Conservation (phyloP, 2,113 vertebrate genomes). For the Phylloscopus trochilus region DNA sequence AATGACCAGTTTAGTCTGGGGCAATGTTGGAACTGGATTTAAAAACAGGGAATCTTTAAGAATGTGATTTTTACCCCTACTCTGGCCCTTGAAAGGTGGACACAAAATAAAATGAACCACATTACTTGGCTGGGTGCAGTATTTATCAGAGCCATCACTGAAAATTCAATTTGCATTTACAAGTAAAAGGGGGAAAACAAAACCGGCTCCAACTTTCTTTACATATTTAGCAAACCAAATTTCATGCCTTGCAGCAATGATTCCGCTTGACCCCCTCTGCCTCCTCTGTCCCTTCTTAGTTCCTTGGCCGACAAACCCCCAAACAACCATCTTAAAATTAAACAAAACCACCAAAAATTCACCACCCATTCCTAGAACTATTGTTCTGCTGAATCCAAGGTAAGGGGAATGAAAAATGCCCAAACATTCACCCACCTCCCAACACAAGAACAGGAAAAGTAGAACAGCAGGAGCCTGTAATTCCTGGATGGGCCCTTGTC, state of each 20-base stretch:
- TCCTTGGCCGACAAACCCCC: slow-evolving; percentile 1
- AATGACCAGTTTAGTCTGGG: not conserved
- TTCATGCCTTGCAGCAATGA: slow-evolving; percentile 51
- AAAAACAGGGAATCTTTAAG: not conserved
- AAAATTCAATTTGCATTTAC: slow-evolving; percentile 58
- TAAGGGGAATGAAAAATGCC: not conserved
- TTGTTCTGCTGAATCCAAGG: slow-evolving; percentile 14
- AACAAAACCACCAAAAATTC: not conserved
- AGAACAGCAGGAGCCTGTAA: not conserved
- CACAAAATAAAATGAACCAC: slow-evolving; percentile 37
- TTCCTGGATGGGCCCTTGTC: slow-evolving; percentile 6
- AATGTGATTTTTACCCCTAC: slow-evolving; percentile 16
- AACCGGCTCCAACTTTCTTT: slow-evolving; percentile 58
- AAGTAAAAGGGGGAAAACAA: slow-evolving; percentile 58
- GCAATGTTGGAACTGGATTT: not conserved
- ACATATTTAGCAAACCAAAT: slow-evolving; percentile 63
- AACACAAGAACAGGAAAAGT: slow-evolving; percentile 36
- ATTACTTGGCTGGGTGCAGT: slow-evolving; percentile 54
- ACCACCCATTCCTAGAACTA: not conserved
- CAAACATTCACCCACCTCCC: not conserved
- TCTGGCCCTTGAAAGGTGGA: slow-evolving; percentile 10
- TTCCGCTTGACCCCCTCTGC: not conserved
- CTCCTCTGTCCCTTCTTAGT: slow-evolving; percentile 14
- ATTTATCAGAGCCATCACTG: slow-evolving; percentile 60
- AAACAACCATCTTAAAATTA: not conserved